Base-by-base conservation (phyloP, 2,888 invertebrate genomes). In the Amaurobius ferox region DNA sequence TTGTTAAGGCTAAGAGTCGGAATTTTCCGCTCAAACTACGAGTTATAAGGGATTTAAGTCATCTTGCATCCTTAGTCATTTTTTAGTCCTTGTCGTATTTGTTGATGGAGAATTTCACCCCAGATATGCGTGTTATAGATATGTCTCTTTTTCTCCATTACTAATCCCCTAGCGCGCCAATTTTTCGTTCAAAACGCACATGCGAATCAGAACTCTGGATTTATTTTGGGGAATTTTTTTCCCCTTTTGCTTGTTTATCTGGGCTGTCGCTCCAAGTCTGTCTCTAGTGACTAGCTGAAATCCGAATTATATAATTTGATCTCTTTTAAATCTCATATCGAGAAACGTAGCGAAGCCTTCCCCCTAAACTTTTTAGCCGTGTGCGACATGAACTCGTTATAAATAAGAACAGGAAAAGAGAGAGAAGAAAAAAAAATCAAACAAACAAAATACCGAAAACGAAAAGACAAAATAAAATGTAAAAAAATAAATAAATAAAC, bases 261-360 rank as follows among this genome's bases (percentile, higher is more conserved):
- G 13, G 29, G n/a, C 29, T 48, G 28, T 39, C 44, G 81, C 64
- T 74, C 62, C 67, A 62, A 40, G n/a, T 28, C 0, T 7, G 81
- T 83, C 86, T 86, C 86, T 39, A 32, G 86, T 70, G 86, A 79
- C 86, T 35, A 61, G 68, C 61, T 16, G 29, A 71, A 86, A 86
- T 79, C 79, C 86, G 86, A 86, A 86, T 79, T 86, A 79, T 74
- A 86, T 86, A 86, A 86, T 86, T 86, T 86, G 86, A 86, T 86
- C 86, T 79, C 79, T 86, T 76, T 64, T 76, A 86, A 86, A 86
- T 79, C 86, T 86, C 86, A 62, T 79, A 79, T 86, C 79, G 71
- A 44, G 72, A 77, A 77, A 62, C 19, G 61, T 28, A 73, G n/a
- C 28, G 73, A 26, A 30, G 23, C 32, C 35, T n/a, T 23, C 7